Base-by-base conservation (phyloP, 2,888 invertebrate genomes). In the Cheilosia vulpina region DNA sequence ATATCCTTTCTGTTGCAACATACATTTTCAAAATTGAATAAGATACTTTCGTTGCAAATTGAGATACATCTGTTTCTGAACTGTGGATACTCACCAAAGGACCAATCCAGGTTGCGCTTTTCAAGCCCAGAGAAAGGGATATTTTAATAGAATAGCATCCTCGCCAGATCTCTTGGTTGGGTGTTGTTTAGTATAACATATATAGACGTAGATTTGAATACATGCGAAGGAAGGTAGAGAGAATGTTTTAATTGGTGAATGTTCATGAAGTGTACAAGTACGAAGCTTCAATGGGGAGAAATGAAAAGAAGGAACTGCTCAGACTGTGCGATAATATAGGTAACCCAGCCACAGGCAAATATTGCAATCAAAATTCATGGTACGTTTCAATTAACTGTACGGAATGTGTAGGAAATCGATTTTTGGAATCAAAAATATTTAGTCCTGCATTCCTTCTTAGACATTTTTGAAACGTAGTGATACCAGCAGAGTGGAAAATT, bases 1-100 rank as follows among this genome's bases (percentile, higher is more conserved):
- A 31, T 52, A 38, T 34, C 38, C 43, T 41, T 63, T 65, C 24
- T 55, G 45, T 45, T 47, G 47, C 11, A 31, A 72, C 50, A 57
- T 45, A 65, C 72, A 71, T 71, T 76, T 76, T 71, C 17, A 5
- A 65, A 84, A 84, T 84, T 84, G 75, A 84, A 84, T 79, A 75
- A 79, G 80, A 84, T 80, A 75, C 80, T 79, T 79, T 84, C 63
- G 62, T 80, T 80, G 75, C 60, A 80, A 79, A 79, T 84, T 66
- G 75, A 84, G 84, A 80, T 84, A 80, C 84, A 79, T 84, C 84
- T 84, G 84, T 79, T 84, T 80, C 27, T 84, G 84, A 84, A 50
- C 65, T 72, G 82, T 72, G 82, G 60, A 47, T 50, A 31, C 57
- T 50, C 24, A 62, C 68, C 63, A 52, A 68, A 68, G 21, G 53